Evolutionary conservation across 2,797 vertebrate genomes (phyloP).

Genomic region (Cyclura pinguis): DNA sequence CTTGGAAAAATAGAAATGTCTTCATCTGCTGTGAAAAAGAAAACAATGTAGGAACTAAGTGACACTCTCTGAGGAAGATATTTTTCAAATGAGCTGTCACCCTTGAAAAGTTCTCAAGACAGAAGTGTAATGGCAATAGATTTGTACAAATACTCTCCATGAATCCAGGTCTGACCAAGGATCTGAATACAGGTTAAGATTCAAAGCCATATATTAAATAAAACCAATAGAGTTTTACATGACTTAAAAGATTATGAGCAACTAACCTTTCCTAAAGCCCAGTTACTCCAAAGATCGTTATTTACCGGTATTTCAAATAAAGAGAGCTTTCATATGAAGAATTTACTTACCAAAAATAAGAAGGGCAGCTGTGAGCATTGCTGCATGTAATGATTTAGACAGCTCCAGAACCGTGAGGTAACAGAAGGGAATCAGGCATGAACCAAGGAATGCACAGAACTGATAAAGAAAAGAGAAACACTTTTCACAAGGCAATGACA

Average conservation of each 20-base stretch:
- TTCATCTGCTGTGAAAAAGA: neutral
- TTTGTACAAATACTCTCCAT: neutral
- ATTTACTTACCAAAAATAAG: constrained; percentile 91
- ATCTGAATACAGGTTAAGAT: neutral
- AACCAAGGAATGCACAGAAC: constrained; percentile 93
- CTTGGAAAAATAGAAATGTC: neutral
- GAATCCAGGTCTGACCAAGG: neutral
- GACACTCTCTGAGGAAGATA: neutral
- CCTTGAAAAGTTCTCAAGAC: neutral
- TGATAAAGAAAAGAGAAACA: constrained; percentile 67
- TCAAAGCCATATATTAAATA: neutral
- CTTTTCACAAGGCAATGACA: rapidly evolving
- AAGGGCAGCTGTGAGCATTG: constrained; percentile 87
- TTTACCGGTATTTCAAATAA: neutral
- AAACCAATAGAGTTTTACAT: neutral
- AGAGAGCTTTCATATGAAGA: constrained; percentile 5
- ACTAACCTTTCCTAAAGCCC: neutral
- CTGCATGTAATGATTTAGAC: constrained; percentile 87
- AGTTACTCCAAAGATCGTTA: neutral
- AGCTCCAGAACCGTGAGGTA: constrained; percentile 91
- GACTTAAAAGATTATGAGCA: neutral
- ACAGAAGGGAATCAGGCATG: constrained; percentile 90
- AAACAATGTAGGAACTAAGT: neutral
- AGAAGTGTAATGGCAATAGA: neutral
- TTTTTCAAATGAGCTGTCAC: neutral